Conservation (phyloP, 2,113 vertebrate species). For the Nanger granti region DNA sequence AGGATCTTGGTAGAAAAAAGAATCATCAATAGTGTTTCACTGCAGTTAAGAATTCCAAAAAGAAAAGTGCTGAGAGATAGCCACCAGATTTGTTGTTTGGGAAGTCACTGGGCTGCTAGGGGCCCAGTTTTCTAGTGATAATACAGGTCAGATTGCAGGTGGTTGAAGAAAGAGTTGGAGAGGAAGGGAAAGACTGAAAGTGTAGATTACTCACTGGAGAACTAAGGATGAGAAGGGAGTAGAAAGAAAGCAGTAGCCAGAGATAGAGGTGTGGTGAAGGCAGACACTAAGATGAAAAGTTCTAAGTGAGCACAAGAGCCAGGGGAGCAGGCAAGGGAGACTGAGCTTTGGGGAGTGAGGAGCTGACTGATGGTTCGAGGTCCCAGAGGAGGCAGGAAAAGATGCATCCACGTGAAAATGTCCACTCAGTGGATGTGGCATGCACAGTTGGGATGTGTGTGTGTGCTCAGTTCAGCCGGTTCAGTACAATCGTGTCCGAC, state of each 20-base stretch:
- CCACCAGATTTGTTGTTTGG: neutral
- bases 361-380: neutral
- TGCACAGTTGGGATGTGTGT: neutral
- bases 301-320: neutral
- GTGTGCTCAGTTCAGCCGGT: neutral
- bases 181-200: neutral
- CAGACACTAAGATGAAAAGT: neutral
- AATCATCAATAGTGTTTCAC: fast-evolving
- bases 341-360: fast-evolving
- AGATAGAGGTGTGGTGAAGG: neutral
- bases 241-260: neutral
- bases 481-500: neutral
- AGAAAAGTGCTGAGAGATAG: neutral
- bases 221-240: neutral
- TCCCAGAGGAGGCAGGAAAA: neutral
- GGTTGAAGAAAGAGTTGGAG: neutral
- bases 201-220: neutral
- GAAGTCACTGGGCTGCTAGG: neutral
- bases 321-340: fast-evolving
- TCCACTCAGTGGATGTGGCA: fast-evolving
- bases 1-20: neutral
- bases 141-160: neutral
- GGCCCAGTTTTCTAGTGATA: neutral
- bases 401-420: too few relatives aligned
- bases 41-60: neutral